Conservation (phyloP, 2,113 vertebrate species). For the Origma solitaria region DNA sequence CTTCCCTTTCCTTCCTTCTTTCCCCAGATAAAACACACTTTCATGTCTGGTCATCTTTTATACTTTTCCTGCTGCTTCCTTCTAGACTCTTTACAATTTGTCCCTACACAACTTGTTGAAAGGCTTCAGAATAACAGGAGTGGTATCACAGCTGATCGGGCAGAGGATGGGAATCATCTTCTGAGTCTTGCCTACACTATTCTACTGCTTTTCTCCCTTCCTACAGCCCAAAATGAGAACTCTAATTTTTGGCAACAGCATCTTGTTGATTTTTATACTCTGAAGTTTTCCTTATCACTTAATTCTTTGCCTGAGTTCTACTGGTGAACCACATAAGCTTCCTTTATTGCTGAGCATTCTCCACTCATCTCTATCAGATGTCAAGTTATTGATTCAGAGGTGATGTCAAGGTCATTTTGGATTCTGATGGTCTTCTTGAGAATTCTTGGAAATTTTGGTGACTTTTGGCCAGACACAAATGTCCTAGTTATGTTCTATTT, state of each 20-base stretch:
- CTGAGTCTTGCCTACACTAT: background rate
- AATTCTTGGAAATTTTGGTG: background rate
- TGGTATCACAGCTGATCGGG: background rate
- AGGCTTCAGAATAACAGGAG: background rate
- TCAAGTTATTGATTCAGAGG: background rate
- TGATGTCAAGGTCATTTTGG: background rate
- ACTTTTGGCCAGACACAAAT: background rate
- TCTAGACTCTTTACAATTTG: background rate
- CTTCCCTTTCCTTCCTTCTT: too few species aligned
- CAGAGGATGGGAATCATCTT: background rate
- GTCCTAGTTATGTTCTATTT: background rate
- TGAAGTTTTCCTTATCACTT: background rate
- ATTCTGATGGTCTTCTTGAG: background rate
- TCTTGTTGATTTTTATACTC: background rate
- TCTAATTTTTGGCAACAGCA: background rate
- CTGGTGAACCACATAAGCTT: background rate
- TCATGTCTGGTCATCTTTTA: background rate
- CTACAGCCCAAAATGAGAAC: background rate
- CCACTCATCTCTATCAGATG: background rate
- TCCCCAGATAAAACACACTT: background rate
- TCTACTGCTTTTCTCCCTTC: background rate
- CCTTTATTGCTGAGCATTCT: background rate
- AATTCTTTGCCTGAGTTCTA: background rate
- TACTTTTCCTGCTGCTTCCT: background rate
- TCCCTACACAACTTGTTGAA: background rate